Evolutionary conservation across 2,113 vertebrate species (phyloP), one percentile per base, ranked within the genome.

Genomic region (Ancistrus triradiatus): DNA sequence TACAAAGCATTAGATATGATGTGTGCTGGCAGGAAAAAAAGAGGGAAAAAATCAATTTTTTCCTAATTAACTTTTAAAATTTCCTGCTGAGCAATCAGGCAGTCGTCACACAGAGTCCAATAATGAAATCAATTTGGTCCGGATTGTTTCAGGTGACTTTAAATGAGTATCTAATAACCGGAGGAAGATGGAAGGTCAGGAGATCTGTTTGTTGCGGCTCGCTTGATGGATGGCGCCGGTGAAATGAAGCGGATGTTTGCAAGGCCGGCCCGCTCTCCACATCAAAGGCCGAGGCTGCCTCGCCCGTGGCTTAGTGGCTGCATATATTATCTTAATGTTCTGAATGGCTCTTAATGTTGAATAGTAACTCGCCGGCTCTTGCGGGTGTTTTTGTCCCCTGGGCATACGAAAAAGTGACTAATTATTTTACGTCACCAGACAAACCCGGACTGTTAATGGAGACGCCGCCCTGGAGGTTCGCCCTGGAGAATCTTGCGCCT

Each of bases 51-150:
- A 84, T 84, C 77, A 55, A 77, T 84, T 81, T 72, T 84, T 84
- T 85, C 79, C 75, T 81, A 84, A 87, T 88, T 84, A 88, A 84
- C 80, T 83, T 78, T 74, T 77, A 74, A 82, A 73, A 73, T 83
- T 81, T 88, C 82, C 79, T 65, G 77, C 83, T 80, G 85, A 85
- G 81, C 80, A 79, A 80, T 81, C 79, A 81, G 80, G 75, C 53
- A 43, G 57, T 43, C 63, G 73, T 80, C 79, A 58, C 77, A 74
- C 77, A 31, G 75, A 83, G 84, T 80, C 81, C 76, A 64, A 81
- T 89, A 86, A 89, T 87, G 78, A 87, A 88, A 88, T 89, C 86
- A 86, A 87, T 87, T 83, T 81, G 71, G 69, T 80, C 84, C 69
- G 84, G 79, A 85, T 86, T 82, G 84, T 86, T 86, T 86, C 82